phyloP scores from a whole-genome alignment of 2,888 invertebrate species.

The Oscheius myriophilus region DNA sequence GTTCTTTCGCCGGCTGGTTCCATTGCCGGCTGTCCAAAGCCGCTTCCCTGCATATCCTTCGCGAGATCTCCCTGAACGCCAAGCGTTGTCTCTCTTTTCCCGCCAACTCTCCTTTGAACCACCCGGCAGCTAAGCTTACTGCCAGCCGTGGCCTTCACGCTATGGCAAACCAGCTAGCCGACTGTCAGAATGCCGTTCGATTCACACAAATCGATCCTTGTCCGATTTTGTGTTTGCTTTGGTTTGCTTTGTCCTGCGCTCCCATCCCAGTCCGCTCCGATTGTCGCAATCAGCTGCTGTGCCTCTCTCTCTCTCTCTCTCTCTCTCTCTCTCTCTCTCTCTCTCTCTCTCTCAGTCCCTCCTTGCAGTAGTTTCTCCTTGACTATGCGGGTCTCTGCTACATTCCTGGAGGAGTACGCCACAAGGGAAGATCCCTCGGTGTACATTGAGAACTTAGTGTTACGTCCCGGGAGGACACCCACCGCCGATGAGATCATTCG shows the following conservation, averaged over 20 bases:
- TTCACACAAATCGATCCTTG: conserved; percentile 4
- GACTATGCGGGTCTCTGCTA: conserved; percentile 22
- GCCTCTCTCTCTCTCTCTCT: conserved; percentile 9
- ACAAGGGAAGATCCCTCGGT: conserved; percentile 27
- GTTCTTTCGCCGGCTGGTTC: too few relatives aligned
- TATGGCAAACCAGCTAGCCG: neutral
- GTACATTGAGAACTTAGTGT: conserved; percentile 37
- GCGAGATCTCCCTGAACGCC: neutral
- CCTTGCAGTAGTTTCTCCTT: too few relatives aligned
- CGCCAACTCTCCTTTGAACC: too few relatives aligned
- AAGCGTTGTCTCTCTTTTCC: neutral
- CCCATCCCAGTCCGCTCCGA: neutral
- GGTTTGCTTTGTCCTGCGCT: too few relatives aligned
- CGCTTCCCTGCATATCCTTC: too few relatives aligned
- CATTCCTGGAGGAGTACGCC: conserved; percentile 31
- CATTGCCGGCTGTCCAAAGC: too few relatives aligned
- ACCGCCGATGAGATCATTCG: conserved; percentile 55
- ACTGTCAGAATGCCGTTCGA: neutral
- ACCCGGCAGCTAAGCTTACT: neutral
- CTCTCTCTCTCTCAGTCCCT: neutral
- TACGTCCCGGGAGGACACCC: conserved; percentile 54
- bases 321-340: conserved; percentile 5
- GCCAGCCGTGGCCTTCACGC: neutral
- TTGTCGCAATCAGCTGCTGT: neutral
- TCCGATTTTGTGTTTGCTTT: conserved; percentile 2